Evolutionary conservation across 1,140 invertebrate genomes (phyloP), one percentile per base, ranked within the genome.

Genomic region (Habropoda laboriosa): DNA sequence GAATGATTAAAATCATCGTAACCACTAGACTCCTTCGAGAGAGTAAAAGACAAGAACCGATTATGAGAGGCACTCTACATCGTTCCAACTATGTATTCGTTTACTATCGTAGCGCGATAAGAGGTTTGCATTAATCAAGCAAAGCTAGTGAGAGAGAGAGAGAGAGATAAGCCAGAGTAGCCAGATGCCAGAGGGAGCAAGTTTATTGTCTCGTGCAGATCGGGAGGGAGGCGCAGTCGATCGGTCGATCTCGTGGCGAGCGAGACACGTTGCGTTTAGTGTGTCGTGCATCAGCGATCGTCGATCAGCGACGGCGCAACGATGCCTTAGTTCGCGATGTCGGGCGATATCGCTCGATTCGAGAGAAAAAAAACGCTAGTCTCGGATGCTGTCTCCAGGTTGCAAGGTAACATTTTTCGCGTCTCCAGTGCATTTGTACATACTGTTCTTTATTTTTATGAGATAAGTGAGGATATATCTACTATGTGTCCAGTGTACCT

Each of bases 321-420:
- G 45, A 79, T 79, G 77, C 68, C 47, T 79, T 79, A 72, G 77
- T 79, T 53, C 38, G 73, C 57, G 58, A 79, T 79, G 77, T 79
- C 77, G 58, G 57, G 70, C 40, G 70, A 79, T 73, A 79, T 79
- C 77, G 77, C 70, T 79, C 77, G 77, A 73, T 79, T 72, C 68
- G 77, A 79, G 68, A 60, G n/a, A 57, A 68, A 72, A 57, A 49
- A 79, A 38, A 58, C 77, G 45, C 77, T 73, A 64, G 70, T 79
- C 58, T 71, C 45, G 30, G 30, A 73, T 10, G 77, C 58, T 8
- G 60, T n/a, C 38, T 61, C 40, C 70, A 63, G 47, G 45, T 64
- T 79, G 0, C 77, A 72, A 73, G 77, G 77, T 72, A 79, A 60
- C 7, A 4, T 24, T 18, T 24, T 38, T 2, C 18, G 3, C 49